Evolutionary conservation across 2,113 vertebrate genomes (phyloP).

Genomic region (Proterorhinus semilunaris): DNA sequence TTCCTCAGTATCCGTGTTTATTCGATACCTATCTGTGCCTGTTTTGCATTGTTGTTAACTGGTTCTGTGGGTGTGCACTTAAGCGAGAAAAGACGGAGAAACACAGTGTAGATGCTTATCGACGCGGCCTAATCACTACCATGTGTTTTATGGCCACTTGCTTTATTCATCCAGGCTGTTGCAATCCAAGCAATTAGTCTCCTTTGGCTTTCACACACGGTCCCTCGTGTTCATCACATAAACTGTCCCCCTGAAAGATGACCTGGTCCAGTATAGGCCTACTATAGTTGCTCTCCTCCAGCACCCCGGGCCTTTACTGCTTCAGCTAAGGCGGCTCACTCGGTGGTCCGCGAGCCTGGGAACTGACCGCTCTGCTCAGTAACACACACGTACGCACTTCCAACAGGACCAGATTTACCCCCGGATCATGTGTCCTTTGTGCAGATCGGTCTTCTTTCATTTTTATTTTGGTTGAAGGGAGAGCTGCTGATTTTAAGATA

Average conservation of each 20-base stretch:
- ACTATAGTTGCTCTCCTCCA: conserved; percentile 38
- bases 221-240: conserved; percentile 69
- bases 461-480: conserved; percentile 51
- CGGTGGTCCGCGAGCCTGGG: conserved; percentile 59
- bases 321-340: conserved; percentile 51
- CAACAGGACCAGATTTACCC: not conserved
- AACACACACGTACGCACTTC: conserved; percentile 27
- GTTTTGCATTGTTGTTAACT: conserved; percentile 61
- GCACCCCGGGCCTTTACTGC: conserved; percentile 54
- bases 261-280: conserved; percentile 48
- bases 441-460: conserved; percentile 36
- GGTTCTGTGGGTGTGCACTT: conserved; percentile 28
- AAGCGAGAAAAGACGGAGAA: conserved; percentile 25
- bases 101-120: conserved; percentile 54
- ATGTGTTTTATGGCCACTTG: conserved; percentile 76
- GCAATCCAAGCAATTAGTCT: conserved; percentile 79
- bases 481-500: conserved; percentile 49
- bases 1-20: conserved; percentile 18
- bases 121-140: conserved; percentile 76
- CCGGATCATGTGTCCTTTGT: conserved; percentile 57
- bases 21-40: conserved; percentile 61
- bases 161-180: conserved; percentile 77
- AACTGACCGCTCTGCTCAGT: conserved; percentile 38
- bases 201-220: conserved; percentile 74
- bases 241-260: conserved; percentile 66